These are phyloP conservation scores for Marronus borbonicus DNA, from an alignment of 2,888 invertebrate genomes.

Conservation along the genomic window DNA sequence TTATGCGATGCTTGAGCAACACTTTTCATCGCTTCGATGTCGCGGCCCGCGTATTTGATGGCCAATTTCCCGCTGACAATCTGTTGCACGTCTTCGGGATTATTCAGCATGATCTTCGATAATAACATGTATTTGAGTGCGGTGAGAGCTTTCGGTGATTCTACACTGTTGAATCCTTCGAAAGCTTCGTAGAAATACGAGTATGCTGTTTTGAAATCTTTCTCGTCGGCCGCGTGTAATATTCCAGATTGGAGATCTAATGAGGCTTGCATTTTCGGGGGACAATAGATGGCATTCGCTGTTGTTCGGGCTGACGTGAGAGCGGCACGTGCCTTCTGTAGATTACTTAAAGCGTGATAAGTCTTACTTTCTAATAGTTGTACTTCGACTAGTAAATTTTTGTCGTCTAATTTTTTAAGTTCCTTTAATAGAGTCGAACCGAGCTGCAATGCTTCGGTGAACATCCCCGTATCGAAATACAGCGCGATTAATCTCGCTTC, in stretches of 20 bases:
- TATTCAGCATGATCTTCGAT: slow-evolving; percentile 98
- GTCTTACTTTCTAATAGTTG: slow-evolving; percentile 98
- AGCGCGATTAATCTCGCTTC: slow-evolving; percentile 96
- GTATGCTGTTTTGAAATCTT: slow-evolving; percentile 99
- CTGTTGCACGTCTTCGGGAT: slow-evolving; percentile 95
- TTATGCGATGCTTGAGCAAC: slow-evolving; percentile 97
- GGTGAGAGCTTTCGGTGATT: slow-evolving; percentile 90
- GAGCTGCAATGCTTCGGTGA: slow-evolving; percentile 86
- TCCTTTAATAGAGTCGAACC: slow-evolving; percentile 93
- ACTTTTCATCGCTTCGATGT: slow-evolving; percentile 98
- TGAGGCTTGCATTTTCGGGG: slow-evolving; percentile 98
- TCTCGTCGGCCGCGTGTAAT: slow-evolving; percentile 99
- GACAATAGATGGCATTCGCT: slow-evolving; percentile 99
- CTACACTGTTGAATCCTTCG: slow-evolving; percentile 97
- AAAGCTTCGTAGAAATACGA: slow-evolving; percentile 99
- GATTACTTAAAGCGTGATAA: slow-evolving; percentile 96
- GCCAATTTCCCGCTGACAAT: slow-evolving; percentile 98
- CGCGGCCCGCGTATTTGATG: slow-evolving; percentile 94
- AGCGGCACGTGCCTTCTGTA: slow-evolving; percentile 97
- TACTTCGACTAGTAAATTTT: slow-evolving; percentile 98
- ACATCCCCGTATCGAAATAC: slow-evolving; percentile 94
- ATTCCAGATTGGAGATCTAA: slow-evolving; percentile 98
- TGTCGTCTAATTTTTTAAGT: slow-evolving; percentile 98
- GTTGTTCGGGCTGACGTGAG: slow-evolving; percentile 99
- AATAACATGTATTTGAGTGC: slow-evolving; percentile 99